These are phyloP conservation scores for Formicarius rufipectus DNA, from an alignment of 2,113 vertebrate species.

Conservation along the genomic window DNA sequence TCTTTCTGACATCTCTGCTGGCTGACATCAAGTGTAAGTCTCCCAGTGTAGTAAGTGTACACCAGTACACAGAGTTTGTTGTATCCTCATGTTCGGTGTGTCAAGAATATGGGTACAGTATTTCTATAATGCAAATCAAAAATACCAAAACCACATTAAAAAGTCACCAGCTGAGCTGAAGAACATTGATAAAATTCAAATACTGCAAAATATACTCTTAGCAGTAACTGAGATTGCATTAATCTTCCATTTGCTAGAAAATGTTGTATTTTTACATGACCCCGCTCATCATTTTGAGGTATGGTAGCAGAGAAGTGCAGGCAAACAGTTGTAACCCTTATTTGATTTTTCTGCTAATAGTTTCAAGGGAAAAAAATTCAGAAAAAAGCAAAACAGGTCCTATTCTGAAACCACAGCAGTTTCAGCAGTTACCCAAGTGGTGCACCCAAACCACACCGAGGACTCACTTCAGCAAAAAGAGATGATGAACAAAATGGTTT, in stretches of 20 bases:
- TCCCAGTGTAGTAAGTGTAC: not conserved
- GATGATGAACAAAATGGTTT: constrained; percentile 67
- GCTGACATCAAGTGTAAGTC: not conserved
- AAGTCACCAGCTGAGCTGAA: not conserved
- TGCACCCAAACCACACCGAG: constrained; percentile 78
- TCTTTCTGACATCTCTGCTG: not conserved
- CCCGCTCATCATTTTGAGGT: not conserved
- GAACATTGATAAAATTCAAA: accelerated
- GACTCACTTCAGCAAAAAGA: constrained; percentile 75
- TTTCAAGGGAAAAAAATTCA: constrained; percentile 45
- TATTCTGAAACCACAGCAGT: constrained; percentile 81
- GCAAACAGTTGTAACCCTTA: constrained; percentile 25
- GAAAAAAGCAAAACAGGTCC: constrained; percentile 70
- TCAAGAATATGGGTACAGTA: not conserved
- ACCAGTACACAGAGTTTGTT: not conserved
- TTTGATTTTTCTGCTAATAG: constrained; percentile 22
- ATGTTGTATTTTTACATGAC: not conserved
- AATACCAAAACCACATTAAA: not conserved
- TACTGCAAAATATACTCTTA: not conserved
- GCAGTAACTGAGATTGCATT: not conserved
- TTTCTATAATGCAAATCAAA: not conserved
- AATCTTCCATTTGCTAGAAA: not conserved
- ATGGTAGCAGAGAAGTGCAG: not conserved
- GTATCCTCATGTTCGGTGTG: not conserved
- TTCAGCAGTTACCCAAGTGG: constrained; percentile 81